These are phyloP conservation scores for Sphyrna mokarran DNA, from an alignment of 2,113 vertebrate genomes.

Conservation along the genomic window DNA sequence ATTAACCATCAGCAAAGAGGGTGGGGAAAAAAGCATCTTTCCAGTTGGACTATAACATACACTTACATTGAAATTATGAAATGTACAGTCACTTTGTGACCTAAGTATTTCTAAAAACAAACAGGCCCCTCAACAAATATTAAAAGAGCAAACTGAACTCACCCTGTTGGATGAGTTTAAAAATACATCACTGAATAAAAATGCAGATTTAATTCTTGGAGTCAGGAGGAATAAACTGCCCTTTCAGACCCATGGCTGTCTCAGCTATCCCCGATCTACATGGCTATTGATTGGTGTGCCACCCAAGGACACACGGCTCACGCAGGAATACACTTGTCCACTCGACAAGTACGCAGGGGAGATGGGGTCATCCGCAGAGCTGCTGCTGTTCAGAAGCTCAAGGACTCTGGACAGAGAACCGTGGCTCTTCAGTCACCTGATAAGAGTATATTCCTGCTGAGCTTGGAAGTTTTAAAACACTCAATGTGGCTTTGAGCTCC, in stretches of 20 bases:
- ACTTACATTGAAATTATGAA: constrained; percentile 3
- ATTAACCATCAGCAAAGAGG: neutral
- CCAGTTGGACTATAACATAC: constrained; percentile 16
- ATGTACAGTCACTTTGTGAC: constrained; percentile 25
- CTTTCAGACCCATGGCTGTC: neutral
- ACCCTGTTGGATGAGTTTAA: neutral
- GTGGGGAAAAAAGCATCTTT: neutral
- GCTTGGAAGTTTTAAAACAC: neutral
- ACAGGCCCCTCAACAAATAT: neutral
- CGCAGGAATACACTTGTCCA: neutral
- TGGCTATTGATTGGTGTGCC: neutral
- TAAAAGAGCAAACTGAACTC: constrained; percentile 10
- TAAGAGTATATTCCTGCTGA: neutral
- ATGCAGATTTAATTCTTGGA: neutral
- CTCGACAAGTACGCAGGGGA: neutral
- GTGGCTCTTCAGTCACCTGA: neutral
- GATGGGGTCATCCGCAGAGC: neutral
- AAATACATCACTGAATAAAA: neutral
- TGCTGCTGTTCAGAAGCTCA: too few relatives aligned
- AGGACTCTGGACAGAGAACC: too few relatives aligned
- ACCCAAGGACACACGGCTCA: neutral
- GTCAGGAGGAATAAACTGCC: neutral
- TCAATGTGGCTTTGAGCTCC: neutral
- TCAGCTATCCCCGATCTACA: neutral
- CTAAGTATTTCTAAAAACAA: constrained; percentile 25